A percentile compares a stretch with the other conserved stretches of the same genome.
phyloP scores from a whole-genome alignment of 2,113 vertebrate genomes.

The Caloenas nicobarica region DNA sequence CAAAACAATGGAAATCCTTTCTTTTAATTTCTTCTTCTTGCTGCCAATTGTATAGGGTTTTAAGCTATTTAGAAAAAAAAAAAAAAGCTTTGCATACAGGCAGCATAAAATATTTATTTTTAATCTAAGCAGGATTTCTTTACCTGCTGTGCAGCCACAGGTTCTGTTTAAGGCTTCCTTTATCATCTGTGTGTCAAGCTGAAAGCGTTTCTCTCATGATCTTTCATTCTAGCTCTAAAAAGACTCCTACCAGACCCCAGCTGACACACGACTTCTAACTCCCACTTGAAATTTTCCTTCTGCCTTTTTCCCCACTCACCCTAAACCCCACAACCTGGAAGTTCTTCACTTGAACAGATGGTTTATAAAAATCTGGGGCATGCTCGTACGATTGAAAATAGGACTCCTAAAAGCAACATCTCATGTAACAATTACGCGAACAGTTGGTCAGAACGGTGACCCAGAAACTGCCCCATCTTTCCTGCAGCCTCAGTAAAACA shows the following conservation, averaged over 20 bases:
- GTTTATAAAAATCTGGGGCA: constrained; percentile 57
- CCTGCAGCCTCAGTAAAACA: neutral
- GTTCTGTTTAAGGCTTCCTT: constrained; percentile 53
- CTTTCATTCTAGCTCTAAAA: constrained; percentile 19
- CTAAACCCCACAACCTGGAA: constrained; percentile 41
- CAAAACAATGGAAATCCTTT: neutral
- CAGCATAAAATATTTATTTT: constrained; percentile 72
- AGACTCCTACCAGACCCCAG: constrained; percentile 38
- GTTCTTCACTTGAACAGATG: constrained; percentile 60
- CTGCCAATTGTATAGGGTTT: constrained; percentile 7
- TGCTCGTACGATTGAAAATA: neutral
- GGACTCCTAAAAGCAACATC: constrained; percentile 49
- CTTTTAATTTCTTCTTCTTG: neutral
- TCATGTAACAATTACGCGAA: constrained; percentile 38
- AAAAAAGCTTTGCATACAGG: neutral
- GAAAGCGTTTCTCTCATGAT: constrained; percentile 24
- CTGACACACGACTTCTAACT: constrained; percentile 22
- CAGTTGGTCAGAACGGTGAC: constrained; percentile 48
- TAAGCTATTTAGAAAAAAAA: constrained; percentile 4
- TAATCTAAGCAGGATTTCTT: constrained; percentile 69
- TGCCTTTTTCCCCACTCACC: neutral
- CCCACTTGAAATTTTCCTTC: neutral
- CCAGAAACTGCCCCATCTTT: constrained; percentile 45
- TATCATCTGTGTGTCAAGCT: constrained; percentile 47
- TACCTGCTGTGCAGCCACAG: constrained; percentile 64